phyloP scores from a whole-genome alignment of 2,888 invertebrate species.

The Aphodius sticticus region DNA sequence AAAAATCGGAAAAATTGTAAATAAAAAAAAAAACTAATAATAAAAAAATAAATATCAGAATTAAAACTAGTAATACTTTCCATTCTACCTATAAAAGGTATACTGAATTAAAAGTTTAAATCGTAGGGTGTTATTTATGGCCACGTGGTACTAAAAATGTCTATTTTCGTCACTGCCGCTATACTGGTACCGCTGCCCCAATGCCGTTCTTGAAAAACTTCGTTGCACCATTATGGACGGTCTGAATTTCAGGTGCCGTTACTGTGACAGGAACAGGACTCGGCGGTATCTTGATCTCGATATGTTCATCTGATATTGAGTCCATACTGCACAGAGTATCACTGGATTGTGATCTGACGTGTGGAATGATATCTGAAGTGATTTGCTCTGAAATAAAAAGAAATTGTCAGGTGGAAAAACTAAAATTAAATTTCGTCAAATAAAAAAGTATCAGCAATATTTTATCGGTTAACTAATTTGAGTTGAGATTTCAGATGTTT shows the following conservation, averaged over 20 bases:
- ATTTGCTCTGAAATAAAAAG: constrained; percentile 56
- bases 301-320: constrained; percentile 69
- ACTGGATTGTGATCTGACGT: constrained; percentile 62
- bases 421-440: too few species aligned
- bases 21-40: neutral
- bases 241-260: constrained; percentile 56
- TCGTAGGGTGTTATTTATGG: neutral
- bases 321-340: constrained; percentile 72
- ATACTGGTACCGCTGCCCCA: constrained; percentile 30
- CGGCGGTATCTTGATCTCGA: constrained; percentile 64
- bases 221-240: constrained; percentile 25
- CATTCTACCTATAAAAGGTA: constrained; percentile 31
- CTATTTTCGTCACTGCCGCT: neutral
- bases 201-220: constrained; percentile 31
- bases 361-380: constrained; percentile 57
- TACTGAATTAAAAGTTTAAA: constrained; percentile 26
- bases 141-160: too few species aligned
- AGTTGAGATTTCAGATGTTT: too few species aligned
- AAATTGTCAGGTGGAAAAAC: constrained; percentile 7
- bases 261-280: constrained; percentile 61
- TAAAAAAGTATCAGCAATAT: too few species aligned
- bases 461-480: too few species aligned
- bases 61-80: constrained; percentile 34
- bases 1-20: neutral
- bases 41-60: constrained; percentile 9